Percentiles rank a stretch among this genome's conserved stretches.
These are phyloP conservation scores for Chaetura pelagica DNA, from an alignment of 2,113 vertebrate species.

Conservation along the genomic window DNA sequence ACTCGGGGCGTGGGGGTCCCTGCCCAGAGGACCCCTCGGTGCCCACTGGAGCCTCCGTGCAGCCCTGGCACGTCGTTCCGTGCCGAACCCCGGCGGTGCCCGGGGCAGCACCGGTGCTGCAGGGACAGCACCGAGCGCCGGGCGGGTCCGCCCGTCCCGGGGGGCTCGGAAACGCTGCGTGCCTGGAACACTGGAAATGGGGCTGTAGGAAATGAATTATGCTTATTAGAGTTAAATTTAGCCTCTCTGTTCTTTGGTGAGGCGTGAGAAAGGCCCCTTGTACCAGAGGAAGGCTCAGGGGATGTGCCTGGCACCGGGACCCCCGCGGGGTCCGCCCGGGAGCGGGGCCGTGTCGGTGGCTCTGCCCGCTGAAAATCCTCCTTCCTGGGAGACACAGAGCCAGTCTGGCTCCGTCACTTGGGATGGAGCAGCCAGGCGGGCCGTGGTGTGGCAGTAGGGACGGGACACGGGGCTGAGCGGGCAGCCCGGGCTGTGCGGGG, in stretches of 20 bases:
- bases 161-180: neutral
- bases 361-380: neutral
- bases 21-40: neutral
- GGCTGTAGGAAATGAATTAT: constrained; percentile 60
- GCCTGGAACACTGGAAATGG: neutral
- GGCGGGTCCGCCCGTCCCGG: neutral
- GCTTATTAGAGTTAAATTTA: constrained; percentile 67
- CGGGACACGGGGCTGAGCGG: too few species aligned
- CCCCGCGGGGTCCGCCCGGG: neutral
- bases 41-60: accelerated
- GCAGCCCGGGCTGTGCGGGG: accelerated
- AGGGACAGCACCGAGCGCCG: neutral
- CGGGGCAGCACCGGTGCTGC: too few species aligned
- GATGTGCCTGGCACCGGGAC: constrained; percentile 28
- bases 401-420: accelerated
- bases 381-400: neutral
- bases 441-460: neutral
- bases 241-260: constrained; percentile 33
- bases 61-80: accelerated
- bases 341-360: neutral
- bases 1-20: neutral
- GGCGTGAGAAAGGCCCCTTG: constrained; percentile 34
- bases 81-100: neutral
- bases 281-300: constrained; percentile 38
- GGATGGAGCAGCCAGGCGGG: neutral